Conservation (phyloP, 2,888 invertebrate species). For the Trilocha varians region DNA sequence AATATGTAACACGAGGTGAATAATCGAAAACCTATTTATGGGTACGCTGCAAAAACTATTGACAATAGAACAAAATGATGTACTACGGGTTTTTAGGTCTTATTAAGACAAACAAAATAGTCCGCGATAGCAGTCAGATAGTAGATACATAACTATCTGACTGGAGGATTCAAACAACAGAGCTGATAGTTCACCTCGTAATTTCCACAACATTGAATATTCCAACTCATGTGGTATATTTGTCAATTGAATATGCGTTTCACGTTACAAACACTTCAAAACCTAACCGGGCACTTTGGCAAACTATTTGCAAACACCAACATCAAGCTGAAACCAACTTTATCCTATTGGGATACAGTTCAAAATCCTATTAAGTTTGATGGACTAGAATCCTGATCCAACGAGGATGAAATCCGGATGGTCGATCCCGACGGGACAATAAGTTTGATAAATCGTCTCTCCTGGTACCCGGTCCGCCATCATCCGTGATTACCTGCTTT, state of each 20-base stretch:
- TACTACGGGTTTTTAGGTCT: no score
- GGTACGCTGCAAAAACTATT: no score
- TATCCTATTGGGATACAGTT: neutral
- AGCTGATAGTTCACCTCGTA: no score
- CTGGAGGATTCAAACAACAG: no score
- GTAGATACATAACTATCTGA: no score
- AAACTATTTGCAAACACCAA: no score
- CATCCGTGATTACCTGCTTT: conserved; percentile 6
- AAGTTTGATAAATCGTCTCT: conserved; percentile 12
- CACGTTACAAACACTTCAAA: neutral
- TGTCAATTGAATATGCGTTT: neutral
- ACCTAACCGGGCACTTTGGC: neutral
- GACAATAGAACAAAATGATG: no score
- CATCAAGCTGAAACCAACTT: neutral
- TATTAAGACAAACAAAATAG: no score
- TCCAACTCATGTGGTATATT: conserved; percentile 4
- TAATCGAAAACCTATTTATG: no score
- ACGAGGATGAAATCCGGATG: conserved; percentile 10
- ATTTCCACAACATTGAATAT: no score
- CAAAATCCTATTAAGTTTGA: conserved; percentile 4
- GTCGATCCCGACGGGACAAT: conserved; percentile 9
- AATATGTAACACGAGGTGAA: no score
- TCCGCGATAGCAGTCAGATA: no score
- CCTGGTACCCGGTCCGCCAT: conserved; percentile 5
- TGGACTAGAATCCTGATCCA: conserved; percentile 2